Conservation (phyloP, 2,797 vertebrate species). For the Falco cherrug region DNA sequence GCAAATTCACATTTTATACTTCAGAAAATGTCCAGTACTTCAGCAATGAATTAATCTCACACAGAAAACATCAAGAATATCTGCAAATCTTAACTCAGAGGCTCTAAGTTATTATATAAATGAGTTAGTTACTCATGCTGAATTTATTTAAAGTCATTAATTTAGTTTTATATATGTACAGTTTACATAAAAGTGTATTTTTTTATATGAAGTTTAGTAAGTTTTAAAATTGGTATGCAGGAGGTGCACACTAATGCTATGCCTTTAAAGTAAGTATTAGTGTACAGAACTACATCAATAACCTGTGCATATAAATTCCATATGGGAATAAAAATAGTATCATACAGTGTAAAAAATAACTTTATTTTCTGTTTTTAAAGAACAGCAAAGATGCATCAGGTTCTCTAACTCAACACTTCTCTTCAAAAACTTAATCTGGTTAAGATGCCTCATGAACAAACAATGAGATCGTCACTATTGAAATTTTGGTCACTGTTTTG, state of each 20-base stretch:
- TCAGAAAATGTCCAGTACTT: background rate
- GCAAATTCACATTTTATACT: background rate
- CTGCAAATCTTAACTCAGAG: background rate
- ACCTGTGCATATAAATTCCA: background rate
- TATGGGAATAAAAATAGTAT: background rate
- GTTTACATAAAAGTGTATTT: background rate
- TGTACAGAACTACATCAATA: background rate
- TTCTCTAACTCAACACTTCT: background rate
- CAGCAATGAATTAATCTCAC: background rate
- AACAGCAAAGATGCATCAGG: background rate
- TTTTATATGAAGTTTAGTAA: background rate
- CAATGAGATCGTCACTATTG: background rate
- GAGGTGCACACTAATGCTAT: background rate
- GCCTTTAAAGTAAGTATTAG: background rate
- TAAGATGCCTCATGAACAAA: background rate
- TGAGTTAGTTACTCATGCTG: background rate
- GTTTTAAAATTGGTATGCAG: background rate
- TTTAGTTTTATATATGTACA: background rate
- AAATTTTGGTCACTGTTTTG: background rate
- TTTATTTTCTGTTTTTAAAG: background rate
- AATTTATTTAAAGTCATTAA: background rate
- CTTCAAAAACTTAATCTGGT: background rate
- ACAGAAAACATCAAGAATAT: background rate
- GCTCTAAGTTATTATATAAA: too few relatives aligned
- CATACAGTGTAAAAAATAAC: background rate